Base-by-base conservation (phyloP, 2,888 invertebrate genomes). In the Vanessa cardui region DNA sequence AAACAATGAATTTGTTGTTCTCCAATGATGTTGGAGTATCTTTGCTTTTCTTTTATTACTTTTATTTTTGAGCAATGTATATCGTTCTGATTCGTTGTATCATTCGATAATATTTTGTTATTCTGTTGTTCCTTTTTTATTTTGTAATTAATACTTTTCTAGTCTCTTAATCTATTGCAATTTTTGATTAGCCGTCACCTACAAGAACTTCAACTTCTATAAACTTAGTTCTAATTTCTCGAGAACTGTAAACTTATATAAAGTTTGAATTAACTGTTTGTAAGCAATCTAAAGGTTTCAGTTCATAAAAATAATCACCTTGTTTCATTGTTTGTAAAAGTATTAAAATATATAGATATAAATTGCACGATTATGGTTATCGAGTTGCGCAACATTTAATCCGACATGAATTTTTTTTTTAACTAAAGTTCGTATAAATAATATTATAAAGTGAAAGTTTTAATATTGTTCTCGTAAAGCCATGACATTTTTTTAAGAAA, bases 381-480 rank as follows among this genome's bases (percentile, higher is more conserved):
- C 31, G n/a, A n/a, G 8, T 31, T 31, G n/a, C 18, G 31, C 33
- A 54, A 31, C 54, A n/a, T 7, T 54, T 33, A 54, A 54, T 54
- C 54, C 31, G 31, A n/a, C 8, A 31, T 31, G 6, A n/a, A n/a
- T n/a, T 31, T 54, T 54, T 26, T 31, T 7, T 26, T 26, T n/a
- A 54, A 15, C 15, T 8, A 31, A 7, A n/a, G n/a, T 31, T 31
- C 54, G n/a, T 54, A 54, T 54, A 54, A 31, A 31, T 54, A 33
- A 15, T 16, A n/a, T 33, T 33, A 54, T 8, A 16, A 18, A 44
- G 89, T 87, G 90, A 90, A 90, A 90, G 89, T 88, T 77, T 79
- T 61, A 50, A 60, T 65, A 65, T 65, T 60, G 59, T 65, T 65
- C 65, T 52, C 52, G 45, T 45, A 65, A 65, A 65, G 45, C 60